Evolutionary conservation across 2,888 invertebrate genomes (phyloP).

Genomic region (Doris montereyensis): DNA sequence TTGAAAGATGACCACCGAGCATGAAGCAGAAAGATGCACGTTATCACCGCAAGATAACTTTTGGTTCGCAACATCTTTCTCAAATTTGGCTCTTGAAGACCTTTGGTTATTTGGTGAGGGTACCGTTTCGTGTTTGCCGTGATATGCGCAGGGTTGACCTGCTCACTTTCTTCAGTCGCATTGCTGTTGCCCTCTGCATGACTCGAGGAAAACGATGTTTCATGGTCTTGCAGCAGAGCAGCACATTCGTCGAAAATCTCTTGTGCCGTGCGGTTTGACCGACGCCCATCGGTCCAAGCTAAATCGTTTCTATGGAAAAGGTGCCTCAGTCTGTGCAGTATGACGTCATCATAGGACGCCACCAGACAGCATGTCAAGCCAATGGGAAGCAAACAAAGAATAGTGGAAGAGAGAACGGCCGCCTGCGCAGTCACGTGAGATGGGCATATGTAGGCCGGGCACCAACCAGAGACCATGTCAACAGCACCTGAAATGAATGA

Average conservation of each 20-base stretch:
- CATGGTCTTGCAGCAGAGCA: background rate
- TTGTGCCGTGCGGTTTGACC: background rate
- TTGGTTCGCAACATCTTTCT: no score
- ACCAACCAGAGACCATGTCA: constrained; percentile 25
- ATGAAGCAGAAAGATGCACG: no score
- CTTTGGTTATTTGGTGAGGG: no score
- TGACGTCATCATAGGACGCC: background rate
- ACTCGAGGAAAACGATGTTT: background rate
- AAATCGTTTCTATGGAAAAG: background rate
- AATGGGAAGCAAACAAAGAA: background rate
- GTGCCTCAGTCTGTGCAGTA: background rate
- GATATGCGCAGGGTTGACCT: no score
- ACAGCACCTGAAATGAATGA: no score
- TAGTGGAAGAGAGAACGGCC: background rate
- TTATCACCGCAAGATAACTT: no score
- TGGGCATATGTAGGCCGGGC: background rate
- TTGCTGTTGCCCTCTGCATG: background rate
- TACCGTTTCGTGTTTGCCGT: no score
- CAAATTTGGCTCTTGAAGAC: no score
- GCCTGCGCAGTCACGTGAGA: background rate
- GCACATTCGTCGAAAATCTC: background rate
- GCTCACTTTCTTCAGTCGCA: no score
- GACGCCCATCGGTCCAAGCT: background rate
- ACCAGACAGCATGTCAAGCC: background rate
- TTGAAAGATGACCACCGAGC: no score